Base-by-base conservation (phyloP, 2,797 vertebrate genomes). In the Rhinella marina region DNA sequence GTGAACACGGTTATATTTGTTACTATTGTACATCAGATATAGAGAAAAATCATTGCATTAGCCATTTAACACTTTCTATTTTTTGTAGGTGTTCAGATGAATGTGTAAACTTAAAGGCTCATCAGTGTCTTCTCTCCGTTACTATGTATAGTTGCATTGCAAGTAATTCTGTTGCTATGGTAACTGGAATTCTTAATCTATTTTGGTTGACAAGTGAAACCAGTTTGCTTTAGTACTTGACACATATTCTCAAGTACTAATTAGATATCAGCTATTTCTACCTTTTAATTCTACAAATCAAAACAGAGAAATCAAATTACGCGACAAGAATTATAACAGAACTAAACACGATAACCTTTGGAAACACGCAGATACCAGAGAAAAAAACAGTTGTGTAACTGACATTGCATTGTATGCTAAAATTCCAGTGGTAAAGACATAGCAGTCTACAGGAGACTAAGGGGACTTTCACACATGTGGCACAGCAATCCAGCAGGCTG, bases 161-260 rank as follows among this genome's bases (percentile, higher is more conserved):
- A 82, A 73, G 70, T 70, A 86, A 73, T 83, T 29, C n/a, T 78
- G 85, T 89, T 86, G 62, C 88, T 86, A 84, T 86, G 75, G 88
- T 79, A 83, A 86, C 85, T 54, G 73, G 57, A 82, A 77, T 56
- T 66, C 52, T 68, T 66, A 66, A 77, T 86, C 88, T 89, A 86
- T 86, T 89, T 89, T 86, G 79, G 88, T 86, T 89, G 81, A 86
- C 80, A 86, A 83, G 88, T 82, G 70, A 89, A 86, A 86, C 81
- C 54, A 79, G 78, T 79, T 62, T 73, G 77, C 61, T 82, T 68
- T 59, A 81, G n/a, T 56, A 72, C 75, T 78, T 57, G 52, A 86
- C 59, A 82, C 32, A 12, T 7, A 81, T 41, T 82, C 80, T 25
- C 56, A 66, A 87, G 70, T 77, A 52, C 57, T 27, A 66, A 52